Evolutionary conservation across 2,113 vertebrate genomes (phyloP).

Genomic region (Chrysochloris asiatica): DNA sequence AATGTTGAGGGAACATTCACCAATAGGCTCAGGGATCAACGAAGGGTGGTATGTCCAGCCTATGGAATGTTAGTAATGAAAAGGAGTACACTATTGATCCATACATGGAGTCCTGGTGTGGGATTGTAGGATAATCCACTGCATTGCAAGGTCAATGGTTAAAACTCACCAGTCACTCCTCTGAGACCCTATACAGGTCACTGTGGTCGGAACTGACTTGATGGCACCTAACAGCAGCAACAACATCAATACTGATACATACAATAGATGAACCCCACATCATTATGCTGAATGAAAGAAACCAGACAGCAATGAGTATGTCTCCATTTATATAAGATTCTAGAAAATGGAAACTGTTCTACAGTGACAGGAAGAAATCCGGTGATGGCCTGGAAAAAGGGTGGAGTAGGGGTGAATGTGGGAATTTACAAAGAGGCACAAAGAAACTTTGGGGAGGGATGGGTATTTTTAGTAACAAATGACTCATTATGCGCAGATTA

Average conservation of each 20-base stretch:
- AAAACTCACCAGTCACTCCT: too few relatives aligned
- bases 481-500: not conserved
- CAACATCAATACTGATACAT: not conserved
- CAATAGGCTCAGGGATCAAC: too few relatives aligned
- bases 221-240: not conserved
- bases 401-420: not conserved
- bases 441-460: not conserved
- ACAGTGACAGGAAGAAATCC: not conserved
- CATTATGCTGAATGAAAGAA: not conserved
- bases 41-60: too few relatives aligned
- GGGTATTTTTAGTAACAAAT: not conserved
- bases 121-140: too few relatives aligned
- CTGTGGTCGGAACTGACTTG: too few relatives aligned
- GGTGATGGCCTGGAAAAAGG: not conserved
- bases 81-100: too few relatives aligned
- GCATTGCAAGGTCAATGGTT: too few relatives aligned
- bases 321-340: not conserved
- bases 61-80: too few relatives aligned
- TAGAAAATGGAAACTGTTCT: not conserved
- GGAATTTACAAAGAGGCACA: not conserved
- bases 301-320: not conserved
- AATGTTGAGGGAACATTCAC: too few relatives aligned
- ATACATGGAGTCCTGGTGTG: too few relatives aligned
- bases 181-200: too few relatives aligned
- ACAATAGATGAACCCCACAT: not conserved